These are phyloP conservation scores for Hemibagrus guttatus DNA, from an alignment of 2,797 vertebrate species.

Conservation along the genomic window DNA sequence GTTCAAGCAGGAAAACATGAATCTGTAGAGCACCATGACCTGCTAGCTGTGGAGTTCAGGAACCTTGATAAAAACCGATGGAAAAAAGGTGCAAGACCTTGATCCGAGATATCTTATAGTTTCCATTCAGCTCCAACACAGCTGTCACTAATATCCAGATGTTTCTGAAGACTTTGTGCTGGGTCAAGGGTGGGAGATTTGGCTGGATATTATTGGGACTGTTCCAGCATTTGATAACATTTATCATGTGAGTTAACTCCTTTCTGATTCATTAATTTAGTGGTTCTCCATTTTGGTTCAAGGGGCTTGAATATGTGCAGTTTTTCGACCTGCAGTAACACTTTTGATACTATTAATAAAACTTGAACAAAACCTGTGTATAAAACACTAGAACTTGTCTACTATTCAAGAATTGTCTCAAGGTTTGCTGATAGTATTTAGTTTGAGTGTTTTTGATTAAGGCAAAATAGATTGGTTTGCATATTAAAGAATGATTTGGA, in stretches of 20 bases:
- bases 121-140: conserved; percentile 8
- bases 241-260: neutral
- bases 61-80: conserved; percentile 12
- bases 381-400: neutral
- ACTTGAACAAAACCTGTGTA: neutral
- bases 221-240: neutral
- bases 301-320: neutral
- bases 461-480: neutral
- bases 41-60: neutral
- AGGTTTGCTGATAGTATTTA: neutral
- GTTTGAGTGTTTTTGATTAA: neutral
- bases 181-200: conserved; percentile 3
- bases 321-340: neutral
- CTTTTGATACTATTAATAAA: neutral
- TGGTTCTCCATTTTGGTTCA: neutral
- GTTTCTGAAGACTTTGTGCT: neutral
- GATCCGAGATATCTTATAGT: conserved; percentile 25
- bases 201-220: neutral
- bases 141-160: conserved; percentile 23
- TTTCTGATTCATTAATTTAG: neutral
- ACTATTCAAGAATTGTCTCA: neutral
- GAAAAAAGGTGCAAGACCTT: conserved; percentile 15
- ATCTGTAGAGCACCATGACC: conserved; percentile 25
- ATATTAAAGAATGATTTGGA: neutral
- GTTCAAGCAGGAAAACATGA: conserved; percentile 29